phyloP scores from a whole-genome alignment of 2,888 invertebrate genomes.

The Orthosia gothica region DNA sequence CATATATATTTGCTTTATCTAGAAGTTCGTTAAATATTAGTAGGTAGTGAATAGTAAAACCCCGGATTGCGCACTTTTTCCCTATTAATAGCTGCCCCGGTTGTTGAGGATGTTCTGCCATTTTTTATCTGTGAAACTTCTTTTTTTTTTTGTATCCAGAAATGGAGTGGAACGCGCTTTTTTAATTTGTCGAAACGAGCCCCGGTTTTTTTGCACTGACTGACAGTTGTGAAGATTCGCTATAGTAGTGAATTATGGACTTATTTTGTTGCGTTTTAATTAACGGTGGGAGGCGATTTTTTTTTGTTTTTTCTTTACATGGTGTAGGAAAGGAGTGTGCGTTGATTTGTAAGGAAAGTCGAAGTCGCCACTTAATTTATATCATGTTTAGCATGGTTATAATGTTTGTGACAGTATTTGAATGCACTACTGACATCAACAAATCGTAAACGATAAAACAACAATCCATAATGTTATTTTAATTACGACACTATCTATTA shows the following conservation, averaged over 20 bases:
- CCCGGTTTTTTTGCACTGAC: conserved; percentile 56
- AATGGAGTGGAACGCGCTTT: conserved; percentile 79
- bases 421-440: not conserved
- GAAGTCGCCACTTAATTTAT: no score
- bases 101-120: conserved; percentile 79
- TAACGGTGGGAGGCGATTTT: conserved; percentile 24
- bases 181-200: conserved; percentile 73
- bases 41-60: conserved; percentile 81
- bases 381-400: no score
- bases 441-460: not conserved
- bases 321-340: not conserved
- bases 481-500: conserved; percentile 23
- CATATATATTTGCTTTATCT: conserved; percentile 90
- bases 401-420: not conserved
- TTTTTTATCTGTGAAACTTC: conserved; percentile 73
- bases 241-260: conserved; percentile 53
- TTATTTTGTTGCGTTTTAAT: conserved; percentile 61
- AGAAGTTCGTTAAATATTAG: conserved; percentile 89
- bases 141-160: conserved; percentile 77
- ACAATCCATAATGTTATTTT: not conserved
- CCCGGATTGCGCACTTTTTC: conserved; percentile 80
- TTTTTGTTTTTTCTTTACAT: not conserved
- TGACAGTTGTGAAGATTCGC: conserved; percentile 63
- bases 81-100: conserved; percentile 84
- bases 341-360: not conserved